Evolutionary conservation across 2,113 vertebrate species (phyloP), one percentile per base, ranked within the genome.

Genomic region (Galbula dea): DNA sequence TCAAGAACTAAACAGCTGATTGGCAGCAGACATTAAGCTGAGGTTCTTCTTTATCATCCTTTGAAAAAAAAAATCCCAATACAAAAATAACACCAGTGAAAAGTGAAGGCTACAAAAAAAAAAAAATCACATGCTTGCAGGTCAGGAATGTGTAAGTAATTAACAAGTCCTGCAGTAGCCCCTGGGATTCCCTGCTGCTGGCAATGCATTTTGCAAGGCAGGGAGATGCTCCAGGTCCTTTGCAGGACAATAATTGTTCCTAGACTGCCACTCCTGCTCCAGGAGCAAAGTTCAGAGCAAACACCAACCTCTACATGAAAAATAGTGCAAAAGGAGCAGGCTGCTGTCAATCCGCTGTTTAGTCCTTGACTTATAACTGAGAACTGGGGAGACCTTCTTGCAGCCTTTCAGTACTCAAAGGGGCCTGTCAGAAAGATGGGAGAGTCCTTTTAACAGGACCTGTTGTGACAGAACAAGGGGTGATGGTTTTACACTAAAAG

Each of bases 231-330:
- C 32, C 3, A 4, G 6, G 23, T 67, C 46, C 26, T 74, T 1
- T 3, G 19, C 15, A 49, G 73, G 52, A 59, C 3, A 5, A 7
- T 2, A 2, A 9, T 43, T 27, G 15, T 1, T 0, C 45, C 22
- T 23, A 20, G 30, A 58, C 41, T 22, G 36, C 9, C 46, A 45
- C 36, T 6, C 27, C 74, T 0, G 0, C 26, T 81, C 43, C 6
- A 5, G 24, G 27, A 89, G 18, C 24, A 67, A 41, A 49, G 20
- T 30, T 43, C 2, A 3, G 32, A 37, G 29, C 71, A 41, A 65
- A 51, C 21, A 23, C 17, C 1, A 0, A 61, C 15, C 15, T 71
- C 39, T 3, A 1, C 6, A 1, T 23, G 51, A 29, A 71, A 22
- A 78, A 9, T 1, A 0, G 21, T 24, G 34, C 24, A 59, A 71